These are phyloP conservation scores for Calvadosia cruxmelitensis DNA, from an alignment of 30 jellyfish, hydroid and myxozoan genomes.

Conservation along the genomic window DNA sequence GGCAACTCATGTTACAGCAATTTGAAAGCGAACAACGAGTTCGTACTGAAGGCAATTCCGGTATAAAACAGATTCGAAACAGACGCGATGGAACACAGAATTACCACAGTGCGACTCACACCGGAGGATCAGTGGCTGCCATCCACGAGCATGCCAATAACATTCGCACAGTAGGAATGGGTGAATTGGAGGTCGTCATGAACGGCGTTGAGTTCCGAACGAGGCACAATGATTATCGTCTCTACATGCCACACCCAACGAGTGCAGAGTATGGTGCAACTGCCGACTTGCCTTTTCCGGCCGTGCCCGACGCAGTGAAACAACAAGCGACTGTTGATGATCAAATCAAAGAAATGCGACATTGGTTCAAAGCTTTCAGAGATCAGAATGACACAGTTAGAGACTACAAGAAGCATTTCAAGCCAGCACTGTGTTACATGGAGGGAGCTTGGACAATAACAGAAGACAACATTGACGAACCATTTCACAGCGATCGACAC, in stretches of 20 bases:
- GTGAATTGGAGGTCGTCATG: constrained; percentile 79
- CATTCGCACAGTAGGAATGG: constrained; percentile 87
- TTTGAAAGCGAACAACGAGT: constrained; percentile 57
- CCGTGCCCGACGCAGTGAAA: constrained; percentile 42
- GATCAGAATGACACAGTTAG: constrained; percentile 35
- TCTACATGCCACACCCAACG: constrained; percentile 58
- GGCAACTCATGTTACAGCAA: constrained; percentile 79
- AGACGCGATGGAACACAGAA: constrained; percentile 44
- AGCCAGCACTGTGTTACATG: constrained; percentile 52
- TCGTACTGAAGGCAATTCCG: constrained; percentile 2
- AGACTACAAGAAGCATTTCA: constrained; percentile 48
- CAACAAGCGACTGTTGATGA: constrained; percentile 18
- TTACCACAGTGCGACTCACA: constrained; percentile 49
- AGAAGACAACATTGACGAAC: constrained; percentile 47
- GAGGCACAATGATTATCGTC: constrained; percentile 85
- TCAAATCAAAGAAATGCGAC: constrained; percentile 49
- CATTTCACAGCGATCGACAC: constrained; percentile 59
- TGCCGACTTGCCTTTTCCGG: constrained; percentile 59
- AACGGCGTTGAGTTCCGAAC: constrained; percentile 96
- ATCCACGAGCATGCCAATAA: constrained; percentile 89
- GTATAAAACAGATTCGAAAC: constrained; percentile 55
- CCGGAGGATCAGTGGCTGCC: constrained; percentile 70
- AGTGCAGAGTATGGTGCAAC: constrained; percentile 33
- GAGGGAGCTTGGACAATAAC: constrained; percentile 75
- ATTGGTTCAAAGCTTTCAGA: constrained; percentile 61